These are phyloP conservation scores for Tachysurus fulvidraco DNA, from an alignment of 2,113 vertebrate species.

Conservation along the genomic window DNA sequence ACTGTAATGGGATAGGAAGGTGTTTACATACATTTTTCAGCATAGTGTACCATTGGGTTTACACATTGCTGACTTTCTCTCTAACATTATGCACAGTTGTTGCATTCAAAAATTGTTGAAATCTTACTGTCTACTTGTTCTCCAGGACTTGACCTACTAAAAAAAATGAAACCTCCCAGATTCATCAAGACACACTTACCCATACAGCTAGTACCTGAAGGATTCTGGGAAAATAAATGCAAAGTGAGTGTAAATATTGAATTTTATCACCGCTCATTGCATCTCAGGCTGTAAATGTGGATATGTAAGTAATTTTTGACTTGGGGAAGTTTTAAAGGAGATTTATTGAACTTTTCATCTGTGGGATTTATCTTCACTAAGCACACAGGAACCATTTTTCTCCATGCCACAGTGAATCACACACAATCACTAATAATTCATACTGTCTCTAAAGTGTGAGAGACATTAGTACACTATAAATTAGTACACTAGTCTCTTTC, in stretches of 20 bases:
- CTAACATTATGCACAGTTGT: not conserved
- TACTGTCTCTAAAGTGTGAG: too few relatives aligned
- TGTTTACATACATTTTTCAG: not conserved
- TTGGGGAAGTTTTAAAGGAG: not conserved
- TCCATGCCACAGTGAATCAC: too few relatives aligned
- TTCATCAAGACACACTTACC: slow-evolving; percentile 79
- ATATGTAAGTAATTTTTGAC: not conserved
- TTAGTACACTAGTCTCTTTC: too few relatives aligned
- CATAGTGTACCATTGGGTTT: not conserved
- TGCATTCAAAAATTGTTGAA: not conserved
- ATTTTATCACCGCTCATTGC: too few relatives aligned
- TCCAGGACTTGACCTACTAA: slow-evolving; percentile 72
- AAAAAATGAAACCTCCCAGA: slow-evolving; percentile 68
- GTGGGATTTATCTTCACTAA: too few relatives aligned
- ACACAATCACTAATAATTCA: too few relatives aligned
- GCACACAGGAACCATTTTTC: too few relatives aligned
- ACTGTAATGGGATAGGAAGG: not conserved
- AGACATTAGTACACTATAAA: too few relatives aligned
- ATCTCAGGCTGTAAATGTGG: too few relatives aligned
- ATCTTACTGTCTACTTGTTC: not conserved
- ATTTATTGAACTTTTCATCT: too few relatives aligned
- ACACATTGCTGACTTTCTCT: not conserved
- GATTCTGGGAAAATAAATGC: slow-evolving; percentile 78
- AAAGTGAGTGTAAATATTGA: slow-evolving; percentile 65
- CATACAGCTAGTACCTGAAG: slow-evolving; percentile 72